Evolutionary conservation across 2,888 invertebrate genomes (phyloP), one percentile per base, ranked within the genome.

Genomic region (Lepeophtheirus nordmannii): DNA sequence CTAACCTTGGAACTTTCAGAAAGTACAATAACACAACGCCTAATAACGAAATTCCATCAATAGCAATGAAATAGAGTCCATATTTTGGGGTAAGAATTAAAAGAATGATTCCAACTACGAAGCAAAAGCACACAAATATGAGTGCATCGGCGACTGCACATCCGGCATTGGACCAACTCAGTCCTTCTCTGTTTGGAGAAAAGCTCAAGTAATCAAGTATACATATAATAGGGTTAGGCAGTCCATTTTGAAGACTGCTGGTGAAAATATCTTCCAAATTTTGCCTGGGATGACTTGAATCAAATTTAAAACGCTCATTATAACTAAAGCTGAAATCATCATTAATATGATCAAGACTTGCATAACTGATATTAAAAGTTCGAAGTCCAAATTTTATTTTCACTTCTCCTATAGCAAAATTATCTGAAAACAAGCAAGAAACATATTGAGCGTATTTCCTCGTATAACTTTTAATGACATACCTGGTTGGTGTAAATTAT

Each of bases 221-320:
- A 14, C 37, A 37, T 23, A 60, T 60, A 30, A 60, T 38, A 10
- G 60, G 60, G 7, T 60, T 60, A 17, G 60, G 60, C 22, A 60
- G 23, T 37, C 60, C 60, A 23, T 60, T 60, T 22, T 22, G 37
- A 17, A 60, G 17, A 17, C n/a, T 17, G 5, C 17, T 1, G 2
- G 2, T 46, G 53, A 46, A 46, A 17, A 46, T 8, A 46, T 17
- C 53, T 8, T 46, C 5, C 8, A 46, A 17, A 17, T 46, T 30
- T 46, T 8, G 53, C 53, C 8, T 46, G 8, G 53, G 53, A 46
- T 46, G 53, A 46, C 53, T 46, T 8, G 53, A 30, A 17, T 46
- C 53, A 17, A 46, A 46, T 14, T 8, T 2, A 17, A 46, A 46
- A 17, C 2, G n/a, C 8, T 46, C 53, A 17, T 46, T 46, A 17